Percentiles rank a stretch among this genome's conserved stretches.
These are phyloP conservation scores for Beris morrisii DNA, from an alignment of 2,888 invertebrate species.

Conservation along the genomic window DNA sequence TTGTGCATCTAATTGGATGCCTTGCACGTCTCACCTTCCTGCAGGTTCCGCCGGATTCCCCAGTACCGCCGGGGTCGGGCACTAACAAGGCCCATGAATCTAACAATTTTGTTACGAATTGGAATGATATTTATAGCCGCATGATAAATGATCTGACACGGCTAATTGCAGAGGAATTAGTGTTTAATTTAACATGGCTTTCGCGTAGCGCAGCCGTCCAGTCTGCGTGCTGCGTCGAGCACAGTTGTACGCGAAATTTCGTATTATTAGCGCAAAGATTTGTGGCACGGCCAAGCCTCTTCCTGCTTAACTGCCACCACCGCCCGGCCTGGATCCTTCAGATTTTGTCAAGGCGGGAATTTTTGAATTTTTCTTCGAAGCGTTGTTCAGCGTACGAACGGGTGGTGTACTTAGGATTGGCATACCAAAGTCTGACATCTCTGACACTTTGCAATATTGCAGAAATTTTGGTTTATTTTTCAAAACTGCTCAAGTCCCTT, in stretches of 20 bases:
- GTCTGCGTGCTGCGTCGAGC: slow-evolving; percentile 22
- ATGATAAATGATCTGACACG: slow-evolving; percentile 47
- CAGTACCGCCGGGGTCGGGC: no score
- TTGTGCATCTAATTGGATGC: no score
- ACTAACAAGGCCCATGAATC: slow-evolving; percentile 33
- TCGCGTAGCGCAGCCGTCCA: slow-evolving; percentile 13
- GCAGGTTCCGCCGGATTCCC: no score
- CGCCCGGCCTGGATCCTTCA: background rate
- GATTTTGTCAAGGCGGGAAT: background rate
- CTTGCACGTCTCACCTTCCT: no score
- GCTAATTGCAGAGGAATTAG: slow-evolving; percentile 47
- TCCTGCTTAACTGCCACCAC: background rate
- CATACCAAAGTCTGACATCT: no score
- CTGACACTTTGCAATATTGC: no score
- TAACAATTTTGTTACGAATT: slow-evolving; percentile 40
- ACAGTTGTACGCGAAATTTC: background rate
- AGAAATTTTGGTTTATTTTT: no score
- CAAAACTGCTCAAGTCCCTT: no score
- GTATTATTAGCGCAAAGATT: background rate
- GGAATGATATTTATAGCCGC: slow-evolving; percentile 44
- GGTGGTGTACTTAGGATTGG: no score
- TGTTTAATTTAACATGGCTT: slow-evolving; percentile 45
- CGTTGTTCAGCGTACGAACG: background rate
- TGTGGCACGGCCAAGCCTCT: background rate
- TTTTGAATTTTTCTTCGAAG: background rate